A percentile compares a stretch with the other conserved stretches of the same genome.
Conservation (phyloP, 2,888 invertebrate species). For the Actias luna region DNA sequence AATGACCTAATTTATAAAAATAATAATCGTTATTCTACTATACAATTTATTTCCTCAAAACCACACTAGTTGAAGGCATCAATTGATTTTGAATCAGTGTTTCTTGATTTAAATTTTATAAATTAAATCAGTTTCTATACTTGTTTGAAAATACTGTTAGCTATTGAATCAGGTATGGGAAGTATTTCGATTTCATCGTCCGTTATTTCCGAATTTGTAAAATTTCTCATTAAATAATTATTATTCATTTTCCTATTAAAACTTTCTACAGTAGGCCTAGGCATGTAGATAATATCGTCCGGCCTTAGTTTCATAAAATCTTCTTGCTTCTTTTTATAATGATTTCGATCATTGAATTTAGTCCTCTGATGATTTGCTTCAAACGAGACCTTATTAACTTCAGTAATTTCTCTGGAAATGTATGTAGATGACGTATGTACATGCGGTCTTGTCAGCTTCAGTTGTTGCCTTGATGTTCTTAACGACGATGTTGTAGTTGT, state of each 20-base stretch:
- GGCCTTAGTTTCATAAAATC: conserved; percentile 6
- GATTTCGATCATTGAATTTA: not conserved
- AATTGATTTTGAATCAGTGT: not conserved
- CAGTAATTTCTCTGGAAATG: not conserved
- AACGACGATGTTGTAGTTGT: not conserved
- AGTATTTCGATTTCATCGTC: not conserved
- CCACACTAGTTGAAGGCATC: not conserved
- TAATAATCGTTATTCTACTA: not conserved
- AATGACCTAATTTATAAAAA: too few relatives aligned
- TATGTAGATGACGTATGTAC: not conserved
- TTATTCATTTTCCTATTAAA: conserved; percentile 3
- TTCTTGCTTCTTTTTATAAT: not conserved
- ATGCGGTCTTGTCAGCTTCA: not conserved
- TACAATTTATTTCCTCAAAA: not conserved
- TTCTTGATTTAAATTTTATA: not conserved
- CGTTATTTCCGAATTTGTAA: not conserved
- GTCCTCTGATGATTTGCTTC: not conserved
- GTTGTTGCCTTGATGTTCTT: not conserved
- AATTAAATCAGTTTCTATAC: not conserved
- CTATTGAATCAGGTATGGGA: not conserved
- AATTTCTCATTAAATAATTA: not conserved
- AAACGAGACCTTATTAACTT: not conserved
- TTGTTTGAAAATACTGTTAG: not conserved
- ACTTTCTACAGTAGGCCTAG: not conserved
- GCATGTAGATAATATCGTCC: not conserved